Base-by-base conservation (phyloP, 2,113 vertebrate genomes). In the Parus major region DNA sequence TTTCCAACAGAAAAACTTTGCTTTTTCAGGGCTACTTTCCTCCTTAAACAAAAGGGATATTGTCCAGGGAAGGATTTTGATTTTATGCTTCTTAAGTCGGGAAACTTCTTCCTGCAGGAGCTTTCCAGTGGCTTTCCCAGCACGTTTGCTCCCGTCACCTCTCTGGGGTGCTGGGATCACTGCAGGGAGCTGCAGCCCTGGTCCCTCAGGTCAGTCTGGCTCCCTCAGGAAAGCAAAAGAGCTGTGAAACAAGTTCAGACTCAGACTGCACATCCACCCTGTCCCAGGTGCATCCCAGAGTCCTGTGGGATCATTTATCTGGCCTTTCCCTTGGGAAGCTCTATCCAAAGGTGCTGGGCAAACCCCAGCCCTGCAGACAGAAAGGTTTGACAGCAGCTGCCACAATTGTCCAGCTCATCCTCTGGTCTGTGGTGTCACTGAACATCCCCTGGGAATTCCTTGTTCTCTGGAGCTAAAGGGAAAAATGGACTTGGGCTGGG, bases 1-100 rank as follows among this genome's bases (percentile, higher is more conserved):
- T 90, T 85, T 93, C 82, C 70, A 68, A 31, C 31, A 75, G 81
- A 82, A 95, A 78, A 89, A 10, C 87, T 57, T 39, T 36, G 28
- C 75, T 65, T 85, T 90, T 90, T 57, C 79, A 90, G 60, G 71
- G 18, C 85, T 88, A 9, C n/a, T 93, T 93, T 82, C 55, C 53
- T 39, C 23, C 41, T 82, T 21, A 44, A 79, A 94, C 79, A 93
- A 94, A 94, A 93, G 59, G 36, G 36, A 72, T 44, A 72, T 95
- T 91, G 39, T 90, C 75, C 31, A 31, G 57, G 57, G n/a, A 69
- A 72, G 68, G 88, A 72, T 95, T 94, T 88, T 72, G 75, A 92
- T 88, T 93, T 95, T 86, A 72, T 65, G 85, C 75, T 93, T 90
- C 68, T 86, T 82, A 77, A 79, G 65, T 64, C 0, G 1, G 78